Percentiles rank a stretch among this genome's conserved stretches.
Evolutionary conservation across 2,888 invertebrate genomes (phyloP).

Genomic region (Calephelis perditalis): DNA sequence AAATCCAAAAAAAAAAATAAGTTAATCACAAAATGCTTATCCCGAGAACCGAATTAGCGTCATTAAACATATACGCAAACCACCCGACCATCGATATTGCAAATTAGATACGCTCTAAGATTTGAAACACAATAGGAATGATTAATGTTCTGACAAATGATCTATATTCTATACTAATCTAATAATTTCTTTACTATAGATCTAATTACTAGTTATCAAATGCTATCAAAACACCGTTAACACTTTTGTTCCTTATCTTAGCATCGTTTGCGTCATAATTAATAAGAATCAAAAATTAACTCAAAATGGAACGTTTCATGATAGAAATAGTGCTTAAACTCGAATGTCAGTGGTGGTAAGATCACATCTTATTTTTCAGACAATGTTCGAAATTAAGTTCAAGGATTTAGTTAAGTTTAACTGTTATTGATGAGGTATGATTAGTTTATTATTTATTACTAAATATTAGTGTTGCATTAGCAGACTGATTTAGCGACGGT

Average conservation of each 20-base stretch:
- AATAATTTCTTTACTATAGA: constrained; percentile 2
- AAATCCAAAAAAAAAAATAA: too few species aligned
- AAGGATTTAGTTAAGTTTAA: neutral
- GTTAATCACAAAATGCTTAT: too few species aligned
- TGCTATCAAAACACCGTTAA: constrained; percentile 9
- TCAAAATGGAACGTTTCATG: neutral
- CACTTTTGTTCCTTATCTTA: constrained; percentile 13
- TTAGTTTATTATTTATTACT: too few species aligned
- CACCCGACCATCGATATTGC: too few species aligned
- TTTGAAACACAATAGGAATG: neutral
- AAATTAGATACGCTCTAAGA: too few species aligned
- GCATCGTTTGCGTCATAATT: constrained; percentile 9
- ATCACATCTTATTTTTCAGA: constrained; percentile 3
- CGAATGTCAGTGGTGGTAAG: neutral
- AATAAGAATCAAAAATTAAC: neutral
- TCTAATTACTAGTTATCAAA: constrained; percentile 10
- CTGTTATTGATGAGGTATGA: too few species aligned
- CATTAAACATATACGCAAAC: too few species aligned
- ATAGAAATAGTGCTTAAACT: neutral
- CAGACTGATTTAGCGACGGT: too few species aligned
- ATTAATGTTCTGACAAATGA: constrained; percentile 4
- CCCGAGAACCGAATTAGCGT: too few species aligned
- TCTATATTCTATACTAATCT: constrained; percentile 1
- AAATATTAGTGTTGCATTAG: too few species aligned
- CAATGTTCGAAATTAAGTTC: neutral